Percentiles rank a stretch among this genome's conserved stretches.
Conservation (phyloP, 2,888 invertebrate species). For the Aspidiotus destructor region DNA sequence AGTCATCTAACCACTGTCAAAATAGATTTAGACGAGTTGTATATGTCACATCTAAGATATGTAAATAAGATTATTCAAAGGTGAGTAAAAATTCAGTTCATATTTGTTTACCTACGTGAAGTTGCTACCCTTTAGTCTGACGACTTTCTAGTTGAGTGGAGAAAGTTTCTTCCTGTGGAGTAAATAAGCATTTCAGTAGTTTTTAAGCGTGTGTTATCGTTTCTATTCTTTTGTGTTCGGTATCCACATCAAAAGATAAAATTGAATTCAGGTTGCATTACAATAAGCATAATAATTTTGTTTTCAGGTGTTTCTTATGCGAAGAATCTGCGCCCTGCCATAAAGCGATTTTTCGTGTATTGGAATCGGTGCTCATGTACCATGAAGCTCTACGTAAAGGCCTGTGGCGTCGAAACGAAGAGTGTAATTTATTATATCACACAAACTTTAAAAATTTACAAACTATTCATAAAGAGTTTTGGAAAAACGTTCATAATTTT, state of each 20-base stretch:
- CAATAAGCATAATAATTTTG: neutral
- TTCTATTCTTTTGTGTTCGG: too few relatives aligned
- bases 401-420: conserved; percentile 17
- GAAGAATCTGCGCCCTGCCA: conserved; percentile 18
- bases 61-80: conserved; percentile 22
- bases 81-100: conserved; percentile 1
- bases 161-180: too few relatives aligned
- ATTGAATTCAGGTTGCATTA: too few relatives aligned
- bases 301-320: conserved; percentile 26
- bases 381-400: conserved; percentile 18
- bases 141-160: too few relatives aligned
- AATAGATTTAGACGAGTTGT: conserved; percentile 16
- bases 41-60: conserved; percentile 26
- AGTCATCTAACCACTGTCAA: conserved; percentile 9
- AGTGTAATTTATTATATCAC: conserved; percentile 26
- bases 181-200: too few relatives aligned
- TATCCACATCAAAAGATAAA: too few relatives aligned
- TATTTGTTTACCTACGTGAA: neutral
- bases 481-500: conserved; percentile 9
- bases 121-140: too few relatives aligned
- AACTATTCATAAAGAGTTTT: conserved; percentile 12
- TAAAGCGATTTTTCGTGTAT: conserved; percentile 7
- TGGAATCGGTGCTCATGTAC: conserved; percentile 18
- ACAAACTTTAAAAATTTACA: conserved; percentile 23
- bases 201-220: too few relatives aligned